Percentiles rank a stretch among this genome's conserved stretches.
phyloP scores from a whole-genome alignment of 1,140 invertebrate species.

The Subanguina moxae region DNA sequence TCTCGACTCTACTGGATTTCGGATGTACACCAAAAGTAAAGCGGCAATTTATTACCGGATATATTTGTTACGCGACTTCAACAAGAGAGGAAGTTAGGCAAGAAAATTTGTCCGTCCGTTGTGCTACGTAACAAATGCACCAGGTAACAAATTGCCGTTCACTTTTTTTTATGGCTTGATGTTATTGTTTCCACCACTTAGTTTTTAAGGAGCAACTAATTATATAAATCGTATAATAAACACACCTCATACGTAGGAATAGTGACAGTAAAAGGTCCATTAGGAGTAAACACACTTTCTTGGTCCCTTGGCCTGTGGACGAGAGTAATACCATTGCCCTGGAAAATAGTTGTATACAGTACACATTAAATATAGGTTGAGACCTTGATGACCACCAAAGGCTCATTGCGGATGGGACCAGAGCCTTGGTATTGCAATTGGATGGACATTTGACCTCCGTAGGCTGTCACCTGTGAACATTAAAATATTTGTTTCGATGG shows the following conservation, averaged over 20 bases:
- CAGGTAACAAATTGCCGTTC: background rate
- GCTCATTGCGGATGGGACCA: conserved; percentile 43
- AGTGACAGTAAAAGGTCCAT: conserved; percentile 44
- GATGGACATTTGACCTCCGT: conserved; percentile 53
- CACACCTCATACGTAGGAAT: conserved; percentile 56
- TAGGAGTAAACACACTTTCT: conserved; percentile 43
- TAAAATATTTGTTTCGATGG: background rate
- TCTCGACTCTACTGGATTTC: too few relatives aligned
- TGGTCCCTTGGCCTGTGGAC: conserved; percentile 49
- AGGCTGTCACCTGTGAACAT: conserved; percentile 50
- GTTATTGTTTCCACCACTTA: too few relatives aligned
- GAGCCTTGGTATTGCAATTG: conserved; percentile 49
- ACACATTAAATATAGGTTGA: background rate
- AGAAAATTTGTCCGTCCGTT: too few relatives aligned
- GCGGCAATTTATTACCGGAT: background rate
- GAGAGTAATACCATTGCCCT: conserved; percentile 57
- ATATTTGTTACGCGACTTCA: too few relatives aligned
- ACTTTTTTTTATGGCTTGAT: background rate
- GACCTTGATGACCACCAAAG: conserved; percentile 55
- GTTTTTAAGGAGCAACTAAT: too few relatives aligned
- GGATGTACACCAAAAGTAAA: background rate
- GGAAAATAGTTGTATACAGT: background rate
- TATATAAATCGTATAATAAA: too few relatives aligned
- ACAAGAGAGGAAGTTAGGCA: too few relatives aligned
- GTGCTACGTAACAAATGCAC: too few relatives aligned